Evolutionary conservation across 2,113 vertebrate genomes (phyloP), one percentile per base, ranked within the genome.

Genomic region (Plecotus auritus): DNA sequence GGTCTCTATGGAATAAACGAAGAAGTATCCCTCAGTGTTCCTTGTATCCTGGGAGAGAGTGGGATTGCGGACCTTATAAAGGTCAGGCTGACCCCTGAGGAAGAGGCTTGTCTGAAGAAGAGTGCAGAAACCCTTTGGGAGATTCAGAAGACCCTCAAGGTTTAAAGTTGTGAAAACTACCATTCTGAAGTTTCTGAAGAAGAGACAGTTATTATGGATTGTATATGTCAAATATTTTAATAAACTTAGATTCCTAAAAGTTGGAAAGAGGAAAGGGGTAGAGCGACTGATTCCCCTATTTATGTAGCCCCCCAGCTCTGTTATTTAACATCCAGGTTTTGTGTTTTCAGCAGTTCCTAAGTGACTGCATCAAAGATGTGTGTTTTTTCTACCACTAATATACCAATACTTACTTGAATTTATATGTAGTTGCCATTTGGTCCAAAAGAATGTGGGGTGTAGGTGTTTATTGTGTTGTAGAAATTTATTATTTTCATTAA

Each of bases 1-100:
- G 99, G 99, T 47, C 98, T 99, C 98, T 98, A 99, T 16, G 99
- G 99, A 35, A 98, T 99, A 77, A 98, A 98, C 28, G 99, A 99
- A 0, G 99, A 99, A 6, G 99, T 99, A 76, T 99, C 99, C 98
- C 98, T 99, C 94, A 99, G 99, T 47, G 83, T 99, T 85, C 99
- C 99, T 20, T 99, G 99, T 42, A 86, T 99, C 85, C 97, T 99
- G 98, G 99, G 99, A 67, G 99, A 95, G 96, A 98, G 42, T 4
- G 99, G 99, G 76, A 98, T 99, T 90, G 98, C 99, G 0, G 99
- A 99, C 40, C 98, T 99, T 78, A 96, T 99, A 80, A 99, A 99
- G 97, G 98, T 99, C 98, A 99, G 98, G 22, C 98, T 99, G 96
- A 99, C 99, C 96, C 40, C 98, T 0, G 98, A 99, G 0, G 99